Percentiles rank a stretch among this genome's conserved stretches.
Evolutionary conservation across 2,888 invertebrate genomes (phyloP).

Genomic region (Poecilobothrus nobilitatus): DNA sequence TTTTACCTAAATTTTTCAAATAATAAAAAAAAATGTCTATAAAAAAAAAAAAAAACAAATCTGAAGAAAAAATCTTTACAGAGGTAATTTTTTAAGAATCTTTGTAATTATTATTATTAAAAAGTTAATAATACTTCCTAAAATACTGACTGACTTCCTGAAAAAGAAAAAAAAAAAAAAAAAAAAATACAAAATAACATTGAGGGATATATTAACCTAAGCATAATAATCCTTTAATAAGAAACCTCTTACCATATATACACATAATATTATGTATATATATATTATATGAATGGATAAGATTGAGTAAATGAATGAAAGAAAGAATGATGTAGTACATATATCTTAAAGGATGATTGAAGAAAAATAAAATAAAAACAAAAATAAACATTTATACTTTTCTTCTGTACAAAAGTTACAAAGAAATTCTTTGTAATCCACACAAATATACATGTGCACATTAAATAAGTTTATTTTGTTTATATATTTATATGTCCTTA

Average conservation of each 20-base stretch:
- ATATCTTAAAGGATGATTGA: neutral
- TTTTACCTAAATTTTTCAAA: too few relatives aligned
- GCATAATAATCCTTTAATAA: slow-evolving; percentile 3
- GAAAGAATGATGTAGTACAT: too few relatives aligned
- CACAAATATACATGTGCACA: too few relatives aligned
- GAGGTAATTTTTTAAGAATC: neutral
- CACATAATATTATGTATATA: neutral
- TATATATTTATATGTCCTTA: too few relatives aligned
- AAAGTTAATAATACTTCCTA: neutral
- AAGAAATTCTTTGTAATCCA: neutral
- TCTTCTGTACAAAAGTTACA: neutral
- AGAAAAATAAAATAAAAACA: neutral
- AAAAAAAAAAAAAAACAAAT: too few relatives aligned
- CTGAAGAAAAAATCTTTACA: neutral
- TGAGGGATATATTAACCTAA: neutral
- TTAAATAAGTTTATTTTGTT: too few relatives aligned
- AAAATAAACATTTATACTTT: neutral
- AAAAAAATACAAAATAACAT: too few relatives aligned
- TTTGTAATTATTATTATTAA: slow-evolving; percentile 1
- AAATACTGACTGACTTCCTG: neutral
- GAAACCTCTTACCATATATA: neutral
- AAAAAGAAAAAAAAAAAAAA: neutral
- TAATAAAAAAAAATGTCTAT: too few relatives aligned
- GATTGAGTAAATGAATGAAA: too few relatives aligned
- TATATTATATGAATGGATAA: too few relatives aligned